Base-by-base conservation (phyloP, 23 tunicate species). In the Corella eumyota region DNA sequence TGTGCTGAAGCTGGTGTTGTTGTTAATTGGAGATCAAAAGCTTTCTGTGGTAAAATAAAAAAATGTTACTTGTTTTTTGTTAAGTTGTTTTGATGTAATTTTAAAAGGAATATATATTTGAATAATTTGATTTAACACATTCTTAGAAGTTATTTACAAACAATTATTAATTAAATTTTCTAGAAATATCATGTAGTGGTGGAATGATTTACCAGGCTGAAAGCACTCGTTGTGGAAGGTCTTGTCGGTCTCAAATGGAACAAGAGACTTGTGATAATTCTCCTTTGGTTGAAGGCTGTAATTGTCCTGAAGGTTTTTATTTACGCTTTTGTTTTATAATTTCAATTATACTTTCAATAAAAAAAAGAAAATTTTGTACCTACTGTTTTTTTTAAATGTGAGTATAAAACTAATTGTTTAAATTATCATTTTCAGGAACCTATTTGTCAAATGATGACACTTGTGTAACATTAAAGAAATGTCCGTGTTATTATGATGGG, bases 241-340 rank as follows among this genome's bases (percentile, higher is more conserved):
- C 69, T n/a, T 71, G 77, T 28, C 51, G 77, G 26, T 71, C 77
- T 23, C 57, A 30, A 28, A 62, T 65, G 1, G 53, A 40, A 37
- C 19, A 34, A 33, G 77, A 61, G 15, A 20, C 46, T 11, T 70
- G 66, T 23, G 37, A 31, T 36, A 24, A 69, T 17, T 13, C 35
- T 5, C 30, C 20, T 1, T 30, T 36, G 20, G 69, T 63, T 23
- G 77, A 71, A 71, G 77, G 77, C 40, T 71, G 77, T 24, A 71
- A 71, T 32, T 71, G 77, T 61, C 69, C 69, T 0, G 69, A 44
- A 21, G 71, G 52, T 60, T 19, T 11, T 11, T 40, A 15, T 40
- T 11, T 9, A 40, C 11, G n/a, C n/a, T n/a, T n/a, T n/a, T n/a
- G 6, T 7, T 20, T 53, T 13, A 15, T 53, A 53, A 9, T 53